phyloP scores from a whole-genome alignment of 2,113 vertebrate species.

The Cryptoleucopteryx plumbea region DNA sequence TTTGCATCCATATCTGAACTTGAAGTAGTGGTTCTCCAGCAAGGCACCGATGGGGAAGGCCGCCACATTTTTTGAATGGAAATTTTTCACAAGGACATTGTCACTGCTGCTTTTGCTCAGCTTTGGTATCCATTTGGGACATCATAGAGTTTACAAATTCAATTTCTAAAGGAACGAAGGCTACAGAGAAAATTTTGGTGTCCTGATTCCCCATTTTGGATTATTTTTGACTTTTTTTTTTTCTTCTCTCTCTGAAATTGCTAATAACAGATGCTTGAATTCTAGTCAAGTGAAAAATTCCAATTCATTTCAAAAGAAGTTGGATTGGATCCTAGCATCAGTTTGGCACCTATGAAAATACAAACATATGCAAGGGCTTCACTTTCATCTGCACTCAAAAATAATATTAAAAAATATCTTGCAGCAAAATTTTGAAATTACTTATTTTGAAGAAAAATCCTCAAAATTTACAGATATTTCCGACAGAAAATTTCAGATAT shows the following conservation, averaged over 20 bases:
- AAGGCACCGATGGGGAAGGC: accelerated
- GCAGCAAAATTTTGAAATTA: neutral
- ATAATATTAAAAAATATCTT: neutral
- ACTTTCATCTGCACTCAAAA: neutral
- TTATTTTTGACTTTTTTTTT: neutral
- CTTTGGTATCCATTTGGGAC: neutral
- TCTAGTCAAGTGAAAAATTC: conserved; percentile 55
- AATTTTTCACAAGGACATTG: neutral
- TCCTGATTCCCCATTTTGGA: neutral
- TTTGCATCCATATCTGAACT: neutral
- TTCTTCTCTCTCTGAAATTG: neutral
- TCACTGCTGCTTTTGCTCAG: neutral
- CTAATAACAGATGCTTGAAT: conserved; percentile 62
- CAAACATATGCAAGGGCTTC: conserved; percentile 23
- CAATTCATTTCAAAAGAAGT: conserved; percentile 49
- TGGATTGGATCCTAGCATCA: conserved; percentile 53
- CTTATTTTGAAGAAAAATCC: neutral
- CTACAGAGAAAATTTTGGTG: neutral
- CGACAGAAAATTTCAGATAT: neutral
- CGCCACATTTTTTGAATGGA: neutral
- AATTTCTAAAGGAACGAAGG: neutral
- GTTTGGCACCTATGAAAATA: conserved; percentile 54
- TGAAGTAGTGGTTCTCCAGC: neutral
- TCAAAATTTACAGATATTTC: neutral
- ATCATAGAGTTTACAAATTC: neutral